Conservation (phyloP, 2,113 vertebrate species). For the Microcebus lehilahytsara region DNA sequence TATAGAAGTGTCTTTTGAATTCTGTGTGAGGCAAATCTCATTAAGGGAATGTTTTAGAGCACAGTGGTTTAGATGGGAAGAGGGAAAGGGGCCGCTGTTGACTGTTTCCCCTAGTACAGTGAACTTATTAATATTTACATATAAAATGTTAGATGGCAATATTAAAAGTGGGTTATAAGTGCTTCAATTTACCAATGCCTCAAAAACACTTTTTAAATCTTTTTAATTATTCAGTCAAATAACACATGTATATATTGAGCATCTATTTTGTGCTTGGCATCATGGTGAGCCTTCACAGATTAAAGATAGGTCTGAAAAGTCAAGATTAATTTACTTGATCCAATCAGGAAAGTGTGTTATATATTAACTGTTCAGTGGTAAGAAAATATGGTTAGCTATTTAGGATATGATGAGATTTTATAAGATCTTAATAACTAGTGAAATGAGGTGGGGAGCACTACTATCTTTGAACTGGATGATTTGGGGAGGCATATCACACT, state of each 20-base stretch:
- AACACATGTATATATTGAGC: neutral
- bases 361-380: neutral
- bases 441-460: neutral
- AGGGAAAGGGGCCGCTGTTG: neutral
- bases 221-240: constrained; percentile 18
- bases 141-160: neutral
- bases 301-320: constrained; percentile 8
- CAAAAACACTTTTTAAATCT: neutral
- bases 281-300: neutral
- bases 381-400: neutral
- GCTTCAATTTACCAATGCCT: neutral
- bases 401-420: neutral
- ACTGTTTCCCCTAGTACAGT: constrained; percentile 10
- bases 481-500: neutral
- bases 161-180: constrained; percentile 7
- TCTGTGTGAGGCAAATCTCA: constrained; percentile 41
- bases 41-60: constrained; percentile 32
- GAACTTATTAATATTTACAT: constrained; percentile 46
- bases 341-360: neutral
- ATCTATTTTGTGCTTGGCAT: constrained; percentile 3
- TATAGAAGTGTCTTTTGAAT: constrained; percentile 54
- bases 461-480: neutral
- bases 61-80: constrained; percentile 18
- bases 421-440: neutral
- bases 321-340: neutral